These are phyloP conservation scores for Epinotia brunnichana DNA, from an alignment of 2,888 invertebrate genomes.

Conservation along the genomic window DNA sequence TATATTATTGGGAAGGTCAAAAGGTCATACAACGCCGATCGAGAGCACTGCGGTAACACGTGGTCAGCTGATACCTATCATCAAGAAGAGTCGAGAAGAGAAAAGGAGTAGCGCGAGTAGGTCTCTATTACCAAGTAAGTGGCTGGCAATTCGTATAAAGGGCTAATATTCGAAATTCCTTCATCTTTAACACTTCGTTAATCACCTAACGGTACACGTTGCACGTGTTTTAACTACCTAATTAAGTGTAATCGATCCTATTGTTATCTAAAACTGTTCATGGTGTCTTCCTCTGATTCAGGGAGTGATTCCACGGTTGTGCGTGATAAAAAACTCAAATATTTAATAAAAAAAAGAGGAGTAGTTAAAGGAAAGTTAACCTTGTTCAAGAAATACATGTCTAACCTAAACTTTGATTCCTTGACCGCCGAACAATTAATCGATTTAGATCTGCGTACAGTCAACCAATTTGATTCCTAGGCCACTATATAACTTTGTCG, in stretches of 20 bases:
- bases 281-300: background rate
- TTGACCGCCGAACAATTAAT: constrained; percentile 5
- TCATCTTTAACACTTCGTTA: background rate
- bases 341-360: background rate
- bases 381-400: background rate
- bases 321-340: background rate
- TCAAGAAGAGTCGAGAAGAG: too few relatives aligned
- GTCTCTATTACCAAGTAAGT: too few relatives aligned
- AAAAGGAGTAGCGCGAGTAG: too few relatives aligned
- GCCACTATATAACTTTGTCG: too few relatives aligned
- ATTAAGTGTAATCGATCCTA: background rate
- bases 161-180: background rate
- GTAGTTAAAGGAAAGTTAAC: constrained; percentile 3
- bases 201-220: background rate
- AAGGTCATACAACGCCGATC: too few relatives aligned
- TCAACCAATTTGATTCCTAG: too few relatives aligned
- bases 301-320: background rate
- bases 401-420: background rate
- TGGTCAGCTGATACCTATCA: too few relatives aligned
- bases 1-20: too few relatives aligned
- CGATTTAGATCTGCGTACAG: background rate
- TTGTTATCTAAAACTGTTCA: background rate
- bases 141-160: background rate
- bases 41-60: too few relatives aligned
- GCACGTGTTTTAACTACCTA: background rate